Conservation (phyloP, 2,888 invertebrate species). For the Drosophila diplacantha region DNA sequence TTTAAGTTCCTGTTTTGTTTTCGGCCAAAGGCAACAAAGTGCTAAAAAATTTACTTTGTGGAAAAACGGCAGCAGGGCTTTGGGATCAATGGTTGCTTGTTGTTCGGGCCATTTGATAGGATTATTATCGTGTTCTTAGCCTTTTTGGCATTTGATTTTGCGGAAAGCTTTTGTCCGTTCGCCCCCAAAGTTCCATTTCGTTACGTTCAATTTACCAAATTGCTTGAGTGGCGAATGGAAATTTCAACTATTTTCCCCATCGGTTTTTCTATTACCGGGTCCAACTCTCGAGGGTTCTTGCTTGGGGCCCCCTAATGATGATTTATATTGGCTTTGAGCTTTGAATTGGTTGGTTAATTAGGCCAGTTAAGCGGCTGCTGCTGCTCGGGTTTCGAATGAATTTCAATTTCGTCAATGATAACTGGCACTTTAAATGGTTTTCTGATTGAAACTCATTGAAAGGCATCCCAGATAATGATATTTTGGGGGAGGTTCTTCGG, state of each 20-base stretch:
- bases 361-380: conserved; percentile 5
- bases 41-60: conserved; percentile 64
- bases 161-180: conserved; percentile 34
- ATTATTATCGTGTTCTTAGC: conserved; percentile 68
- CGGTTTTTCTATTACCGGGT: conserved; percentile 31
- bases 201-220: conserved; percentile 67
- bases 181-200: conserved; percentile 35
- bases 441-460: conserved; percentile 39
- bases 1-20: conserved; percentile 53
- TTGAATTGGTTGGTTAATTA: conserved; percentile 53
- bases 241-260: conserved; percentile 50
- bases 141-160: conserved; percentile 57
- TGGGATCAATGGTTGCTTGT: conserved; percentile 40
- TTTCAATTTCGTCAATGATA: conserved; percentile 46
- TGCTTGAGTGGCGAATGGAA: conserved; percentile 53
- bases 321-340: conserved; percentile 50
- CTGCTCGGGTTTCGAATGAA: conserved; percentile 38
- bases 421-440: conserved; percentile 36
- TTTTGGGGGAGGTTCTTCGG: conserved; percentile 6
- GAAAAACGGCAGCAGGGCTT: conserved; percentile 3
- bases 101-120: conserved; percentile 61
- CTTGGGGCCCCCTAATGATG: conserved; percentile 47
- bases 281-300: conserved; percentile 29
- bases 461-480: conserved; percentile 27
- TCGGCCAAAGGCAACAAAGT: conserved; percentile 49